Base-by-base conservation (phyloP, 1,140 invertebrate species). In the Ylistrum balloti region DNA sequence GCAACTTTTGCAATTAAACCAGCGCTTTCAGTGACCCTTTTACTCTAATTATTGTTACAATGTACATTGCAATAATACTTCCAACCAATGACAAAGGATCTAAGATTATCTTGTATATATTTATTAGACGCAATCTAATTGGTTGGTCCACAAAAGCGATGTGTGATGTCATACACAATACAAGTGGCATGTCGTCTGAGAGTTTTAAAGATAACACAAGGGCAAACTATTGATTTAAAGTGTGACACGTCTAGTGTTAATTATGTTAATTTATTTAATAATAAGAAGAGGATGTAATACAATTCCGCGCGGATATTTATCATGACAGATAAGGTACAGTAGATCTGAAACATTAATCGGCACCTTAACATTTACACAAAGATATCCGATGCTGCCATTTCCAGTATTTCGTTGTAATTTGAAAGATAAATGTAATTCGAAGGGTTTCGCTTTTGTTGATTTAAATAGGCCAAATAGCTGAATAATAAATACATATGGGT, bases 131-230 rank as follows among this genome's bases (percentile, higher is more conserved):
- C n/a, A 28, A 74, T 74, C 56, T 74, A 28, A 74, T 74, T 74
- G 56, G 56, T 28, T 74, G n/a, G 56, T 74, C 56, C n/a, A n/a
- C 56, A 17, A 17, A 48, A 48, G 45, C 20, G 3, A 48, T 17
- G 11, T 48, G 45, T 48, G 45, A 48, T 48, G 45, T 48, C 45
- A 48, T 10, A 48, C 13, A 48, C 11, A 17, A 48, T 22, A 74
- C 56, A 74, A 28, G 56, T 74, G 56, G 22, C 56, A 74, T 74
- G 56, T 28, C 56, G 56, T 74, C 56, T 74, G 56, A 11, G 56
- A 74, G 0, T 74, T 45, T 74, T 28, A 74, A n/a, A 74, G 56
- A 74, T 74, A 74, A 74, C 0, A 28, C 22, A 2, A 28, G n/a
- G 22, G 13, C 22, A 74, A 74, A 74, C 20, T 74, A 74, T 74